phyloP scores from a whole-genome alignment of 2,797 vertebrate species.

The Falco berigora region DNA sequence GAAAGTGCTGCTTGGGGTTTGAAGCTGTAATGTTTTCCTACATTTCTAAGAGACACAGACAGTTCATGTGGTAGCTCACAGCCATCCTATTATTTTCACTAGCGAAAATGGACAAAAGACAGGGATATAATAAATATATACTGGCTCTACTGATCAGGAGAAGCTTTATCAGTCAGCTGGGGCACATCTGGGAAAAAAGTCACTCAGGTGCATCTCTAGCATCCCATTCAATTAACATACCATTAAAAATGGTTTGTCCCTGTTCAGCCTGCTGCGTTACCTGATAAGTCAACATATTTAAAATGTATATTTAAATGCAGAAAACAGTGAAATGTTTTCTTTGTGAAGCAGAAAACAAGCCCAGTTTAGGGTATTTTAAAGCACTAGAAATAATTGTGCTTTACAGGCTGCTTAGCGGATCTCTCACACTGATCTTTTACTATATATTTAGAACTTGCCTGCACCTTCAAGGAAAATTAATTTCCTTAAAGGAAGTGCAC shows the following conservation, averaged over 20 bases:
- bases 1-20: neutral
- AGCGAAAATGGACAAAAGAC: neutral
- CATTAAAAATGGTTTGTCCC: slow-evolving; percentile 63
- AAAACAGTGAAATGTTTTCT: slow-evolving; percentile 46
- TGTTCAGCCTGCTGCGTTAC: slow-evolving; percentile 44
- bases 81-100: neutral
- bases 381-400: slow-evolving; percentile 16
- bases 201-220: slow-evolving; percentile 43
- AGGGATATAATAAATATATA: slow-evolving; percentile 36
- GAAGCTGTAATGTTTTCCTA: neutral
- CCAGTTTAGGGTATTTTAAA: slow-evolving; percentile 7
- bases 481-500: slow-evolving; percentile 20
- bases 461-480: slow-evolving; percentile 36
- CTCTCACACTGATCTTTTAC: neutral
- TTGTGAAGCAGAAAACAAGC: slow-evolving; percentile 42
- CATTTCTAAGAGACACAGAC: neutral
- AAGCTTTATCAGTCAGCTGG: slow-evolving; percentile 58
- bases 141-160: slow-evolving; percentile 53
- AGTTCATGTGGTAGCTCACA: neutral
- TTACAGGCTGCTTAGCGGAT: slow-evolving; percentile 11
- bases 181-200: slow-evolving; percentile 46
- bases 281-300: slow-evolving; percentile 57
- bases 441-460: slow-evolving; percentile 26
- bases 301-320: slow-evolving; percentile 60
- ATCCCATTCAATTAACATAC: slow-evolving; percentile 69